A percentile compares a stretch with the other conserved stretches of the same genome.
Conservation (phyloP, 2,797 vertebrate species). For the Picus viridis region DNA sequence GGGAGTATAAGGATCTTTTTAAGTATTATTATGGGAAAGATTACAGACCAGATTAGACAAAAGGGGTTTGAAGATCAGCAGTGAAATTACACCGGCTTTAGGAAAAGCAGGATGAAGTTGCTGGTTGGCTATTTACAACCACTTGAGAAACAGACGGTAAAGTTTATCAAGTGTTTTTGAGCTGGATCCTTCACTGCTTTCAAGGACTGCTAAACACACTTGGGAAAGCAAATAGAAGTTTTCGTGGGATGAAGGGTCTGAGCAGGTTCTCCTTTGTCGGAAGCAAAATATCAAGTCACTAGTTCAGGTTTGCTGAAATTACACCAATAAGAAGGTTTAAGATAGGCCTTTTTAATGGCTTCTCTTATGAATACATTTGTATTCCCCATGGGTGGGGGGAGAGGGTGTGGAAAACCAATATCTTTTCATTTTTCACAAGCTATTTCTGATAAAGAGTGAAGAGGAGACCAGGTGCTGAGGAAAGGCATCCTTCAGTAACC, state of each 20-base stretch:
- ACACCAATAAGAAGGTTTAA: not conserved
- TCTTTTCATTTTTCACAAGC: conserved; percentile 46
- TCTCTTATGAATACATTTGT: not conserved
- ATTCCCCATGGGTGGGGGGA: not conserved
- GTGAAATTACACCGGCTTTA: conserved; percentile 68
- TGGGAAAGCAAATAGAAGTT: conserved; percentile 55
- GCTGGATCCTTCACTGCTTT: conserved; percentile 20
- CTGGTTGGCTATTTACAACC: conserved; percentile 69
- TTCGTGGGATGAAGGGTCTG: conserved; percentile 6
- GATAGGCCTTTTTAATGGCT: not conserved
- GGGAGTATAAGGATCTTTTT: conserved; percentile 67
- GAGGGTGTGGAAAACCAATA: not conserved
- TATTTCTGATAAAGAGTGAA: conserved; percentile 10
- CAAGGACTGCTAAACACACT: conserved; percentile 23
- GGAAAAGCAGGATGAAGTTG: conserved; percentile 58
- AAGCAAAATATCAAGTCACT: conserved; percentile 51
- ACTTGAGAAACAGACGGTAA: conserved; percentile 59
- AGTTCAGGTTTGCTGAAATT: conserved; percentile 28
- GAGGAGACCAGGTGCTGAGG: not conserved
- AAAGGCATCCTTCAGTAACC: conserved; percentile 14
- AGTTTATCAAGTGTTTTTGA: conserved; percentile 71
- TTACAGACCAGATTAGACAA: conserved; percentile 73
- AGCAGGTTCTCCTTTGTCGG: conserved; percentile 42
- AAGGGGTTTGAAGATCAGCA: conserved; percentile 69
- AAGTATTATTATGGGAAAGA: conserved; percentile 68